Evolutionary conservation across 1,140 invertebrate genomes (phyloP), one percentile per base, ranked within the genome.

Genomic region (Aporrectodea caliginosa): DNA sequence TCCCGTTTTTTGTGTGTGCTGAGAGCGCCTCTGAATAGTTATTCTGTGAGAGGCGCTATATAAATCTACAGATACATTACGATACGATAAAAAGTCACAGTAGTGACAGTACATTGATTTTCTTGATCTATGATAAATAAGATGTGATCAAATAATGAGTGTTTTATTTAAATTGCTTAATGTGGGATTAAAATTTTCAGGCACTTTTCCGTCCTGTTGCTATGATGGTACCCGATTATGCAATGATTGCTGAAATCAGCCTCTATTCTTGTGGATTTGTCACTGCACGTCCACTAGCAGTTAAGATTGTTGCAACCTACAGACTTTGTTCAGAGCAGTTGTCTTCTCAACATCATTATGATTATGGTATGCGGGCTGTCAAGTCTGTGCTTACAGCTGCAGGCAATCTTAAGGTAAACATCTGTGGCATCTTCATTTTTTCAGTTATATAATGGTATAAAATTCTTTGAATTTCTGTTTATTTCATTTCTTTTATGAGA

Each of bases 201-300:
- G 94, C 95, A 0, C 87, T 98, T 1, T 98, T 98, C 90, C 91
- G 96, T 82, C 94, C 95, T 0, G 95, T 98, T 16, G 95, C 96
- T 34, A 98, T 98, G 96, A 97, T 98, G 95, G 95, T 98, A 31
- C 96, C 96, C 0, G 95, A 98, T 88, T 97, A 97, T 88, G 94
- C 94, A 14, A 87, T 98, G 16, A 98, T 98, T 84, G 94, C 95
- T 0, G 95, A 98, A 89, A 97, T 97, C 81, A 94, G 94, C 71
- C 86, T 98, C 0, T 97, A 96, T 84, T 96, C 96, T 0, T 95
- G 92, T 86, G 96, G 96, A 22, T 98, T 97, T 85, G 90, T 95
- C 12, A 92, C 93, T 70, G 95, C 95, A 1, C 92, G 95, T 80
- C 91, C 94, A 1, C 88, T 98, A 30, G 93, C 95, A 0, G 91